Base-by-base conservation (phyloP, 2,888 invertebrate genomes). In the Acholoe squamosa region DNA sequence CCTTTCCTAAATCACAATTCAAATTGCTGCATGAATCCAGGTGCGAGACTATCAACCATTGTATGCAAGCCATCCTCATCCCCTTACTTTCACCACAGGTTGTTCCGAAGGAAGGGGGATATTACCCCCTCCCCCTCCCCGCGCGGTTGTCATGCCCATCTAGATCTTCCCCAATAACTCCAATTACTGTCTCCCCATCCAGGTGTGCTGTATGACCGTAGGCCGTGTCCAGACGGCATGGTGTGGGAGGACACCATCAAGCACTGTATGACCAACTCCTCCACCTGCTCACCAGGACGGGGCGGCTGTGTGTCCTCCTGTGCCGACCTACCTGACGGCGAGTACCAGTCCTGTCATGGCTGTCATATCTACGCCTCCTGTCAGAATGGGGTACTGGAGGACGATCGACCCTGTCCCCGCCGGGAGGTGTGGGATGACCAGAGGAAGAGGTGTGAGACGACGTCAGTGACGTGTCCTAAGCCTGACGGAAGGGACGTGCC, bases 241-340 rank as follows among this genome's bases (percentile, higher is more conserved):
- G 92, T 92, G 89, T 94, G 93, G 92, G 94, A 94, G 86, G 93
- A 93, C 91, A 93, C 92, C 84, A 88, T 90, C 14, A 93, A 93
- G 71, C 92, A 91, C 14, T 94, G 94, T 54, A 91, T 92, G 84
- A 92, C 89, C 33, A 88, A 92, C 33, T 93, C 93, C 1, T 93
- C 92, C 16, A 93, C 93, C 5, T 94, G 94, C 77, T 22, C 16
- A 1, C 86, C 86, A 19, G 86, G 86, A 54, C 25, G 90, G 5
- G 90, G 80, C n/a, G 67, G 80, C 71, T 92, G 92, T 84, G 88
- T 92, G 28, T 51, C 80, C 1, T 91, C 92, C 71, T 93, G 93
- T 89, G 51, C 12, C 7, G 31, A 54, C 28, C 91, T 90, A 43
- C 88, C 90, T 19, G 90, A 92, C 33, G 94, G 93, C 0, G 92